These are phyloP conservation scores for Watsonalla cultraria DNA, from an alignment of 2,888 invertebrate genomes.

Conservation along the genomic window DNA sequence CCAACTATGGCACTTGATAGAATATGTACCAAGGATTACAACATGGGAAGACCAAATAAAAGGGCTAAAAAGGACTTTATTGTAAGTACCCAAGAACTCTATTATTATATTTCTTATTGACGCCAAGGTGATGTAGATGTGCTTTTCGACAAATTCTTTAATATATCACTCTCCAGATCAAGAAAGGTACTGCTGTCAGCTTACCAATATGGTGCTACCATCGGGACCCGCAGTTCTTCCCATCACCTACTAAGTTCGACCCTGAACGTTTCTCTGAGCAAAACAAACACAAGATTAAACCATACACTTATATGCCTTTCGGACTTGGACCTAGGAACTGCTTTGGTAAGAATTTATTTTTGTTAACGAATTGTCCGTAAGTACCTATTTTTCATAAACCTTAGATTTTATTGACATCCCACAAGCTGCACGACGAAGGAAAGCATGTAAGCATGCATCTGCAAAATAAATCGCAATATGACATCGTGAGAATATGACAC, in stretches of 20 bases:
- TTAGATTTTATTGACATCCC: not conserved
- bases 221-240: conserved; percentile 65
- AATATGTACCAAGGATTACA: conserved; percentile 63
- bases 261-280: conserved; percentile 77
- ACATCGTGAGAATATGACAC: no score
- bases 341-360: conserved; percentile 51
- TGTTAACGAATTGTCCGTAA: not conserved
- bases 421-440: not conserved
- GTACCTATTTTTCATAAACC: not conserved
- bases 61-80: conserved; percentile 20
- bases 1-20: conserved; percentile 53
- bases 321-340: conserved; percentile 79
- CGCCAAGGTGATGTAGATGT: no score
- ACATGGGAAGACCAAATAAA: conserved; percentile 29
- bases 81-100: conserved; percentile 15
- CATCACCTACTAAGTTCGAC: conserved; percentile 74
- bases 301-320: conserved; percentile 64
- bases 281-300: conserved; percentile 59
- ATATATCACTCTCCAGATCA: conserved; percentile 18
- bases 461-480: no score
- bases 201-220: conserved; percentile 63
- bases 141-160: not conserved
- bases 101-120: not conserved
- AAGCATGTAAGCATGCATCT: no score
- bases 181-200: conserved; percentile 36